These are phyloP conservation scores for Clostera curtula DNA, from an alignment of 2,888 invertebrate species.

Conservation along the genomic window DNA sequence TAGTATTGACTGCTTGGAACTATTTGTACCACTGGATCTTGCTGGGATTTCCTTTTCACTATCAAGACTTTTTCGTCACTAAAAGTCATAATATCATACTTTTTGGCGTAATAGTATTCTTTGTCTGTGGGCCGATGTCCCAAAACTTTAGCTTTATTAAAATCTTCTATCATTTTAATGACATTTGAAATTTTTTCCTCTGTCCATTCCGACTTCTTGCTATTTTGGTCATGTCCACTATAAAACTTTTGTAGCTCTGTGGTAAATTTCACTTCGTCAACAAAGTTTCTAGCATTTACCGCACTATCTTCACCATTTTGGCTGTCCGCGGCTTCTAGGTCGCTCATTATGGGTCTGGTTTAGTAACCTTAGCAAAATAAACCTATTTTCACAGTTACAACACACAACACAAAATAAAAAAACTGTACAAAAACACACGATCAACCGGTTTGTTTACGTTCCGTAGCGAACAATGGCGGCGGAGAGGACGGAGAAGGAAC, in stretches of 20 bases:
- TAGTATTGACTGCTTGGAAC: slow-evolving; percentile 18
- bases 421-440: too few species aligned
- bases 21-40: slow-evolving; percentile 14
- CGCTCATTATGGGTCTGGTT: slow-evolving; percentile 3
- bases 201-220: slow-evolving; percentile 12
- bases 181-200: slow-evolving; percentile 7
- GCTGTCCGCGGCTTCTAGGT: slow-evolving; percentile 3
- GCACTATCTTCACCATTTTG: not conserved
- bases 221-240: slow-evolving; percentile 7
- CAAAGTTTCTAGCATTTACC: slow-evolving; percentile 2
- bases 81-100: slow-evolving; percentile 17
- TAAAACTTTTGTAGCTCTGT: slow-evolving; percentile 11
- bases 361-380: slow-evolving; percentile 3
- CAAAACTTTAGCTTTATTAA: slow-evolving; percentile 2
- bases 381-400: slow-evolving; percentile 1
- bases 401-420: too few species aligned
- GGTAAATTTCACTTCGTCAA: slow-evolving; percentile 6
- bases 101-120: slow-evolving; percentile 14
- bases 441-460: too few species aligned
- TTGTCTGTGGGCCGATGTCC: slow-evolving; percentile 6
- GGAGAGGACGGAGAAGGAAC: too few species aligned
- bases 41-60: slow-evolving; percentile 11
- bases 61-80: slow-evolving; percentile 12
- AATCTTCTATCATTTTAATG: slow-evolving; percentile 8
- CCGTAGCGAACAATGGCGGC: too few species aligned